Evolutionary conservation across 35 echinoderm and acorn worm genomes (phyloP), one percentile per base, ranked within the genome.

Genomic region (Lytechinus variegatus): DNA sequence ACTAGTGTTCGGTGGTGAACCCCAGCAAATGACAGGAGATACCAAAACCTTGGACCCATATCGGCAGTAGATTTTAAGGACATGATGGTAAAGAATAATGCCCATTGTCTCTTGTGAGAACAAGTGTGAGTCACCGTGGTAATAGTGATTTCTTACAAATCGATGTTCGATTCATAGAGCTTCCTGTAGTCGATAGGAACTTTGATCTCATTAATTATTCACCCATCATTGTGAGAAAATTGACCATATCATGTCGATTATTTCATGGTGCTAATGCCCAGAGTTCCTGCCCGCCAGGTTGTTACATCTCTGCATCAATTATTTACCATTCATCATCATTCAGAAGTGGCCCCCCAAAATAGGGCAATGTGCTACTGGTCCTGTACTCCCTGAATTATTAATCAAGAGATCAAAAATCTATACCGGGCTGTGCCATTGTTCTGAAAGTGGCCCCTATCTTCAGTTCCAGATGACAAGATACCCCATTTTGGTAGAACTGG

Each of bases 221-320:
- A 90, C 9, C 29, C 52, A 21, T 90, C 88, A 90, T 90, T 90
- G 88, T 52, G 88, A 21, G 28, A 90, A 90, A 90, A 90, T 90
- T 90, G 88, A 90, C 88, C 88, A 90, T 90, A 54, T 90, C 88
- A 90, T 54, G 88, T 90, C 27, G 52, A 90, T 90, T 52, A 90
- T 90, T 90, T 90, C 28, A 52, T 52, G 28, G 14, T 90, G 16
- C 14, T 79, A 79, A 79, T 79, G 66, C 66, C 19, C 16, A 6
- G 16, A n/a, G 66, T 79, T 7, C 66, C 66, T 79, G 66, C 66
- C 66, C 66, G 66, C 19, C 21, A 79, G 12, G 66, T n/a, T 79
- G 19, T 79, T 79, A 79, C 66, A 79, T 79, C 66, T 79, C 13
- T 79, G 19, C 66, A 79, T 79, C 21, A 79, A 79, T 79, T 79